A percentile compares a stretch with the other conserved stretches of the same genome.
phyloP scores from a whole-genome alignment of 2,888 invertebrate genomes.

The Synergus laeviventris region DNA sequence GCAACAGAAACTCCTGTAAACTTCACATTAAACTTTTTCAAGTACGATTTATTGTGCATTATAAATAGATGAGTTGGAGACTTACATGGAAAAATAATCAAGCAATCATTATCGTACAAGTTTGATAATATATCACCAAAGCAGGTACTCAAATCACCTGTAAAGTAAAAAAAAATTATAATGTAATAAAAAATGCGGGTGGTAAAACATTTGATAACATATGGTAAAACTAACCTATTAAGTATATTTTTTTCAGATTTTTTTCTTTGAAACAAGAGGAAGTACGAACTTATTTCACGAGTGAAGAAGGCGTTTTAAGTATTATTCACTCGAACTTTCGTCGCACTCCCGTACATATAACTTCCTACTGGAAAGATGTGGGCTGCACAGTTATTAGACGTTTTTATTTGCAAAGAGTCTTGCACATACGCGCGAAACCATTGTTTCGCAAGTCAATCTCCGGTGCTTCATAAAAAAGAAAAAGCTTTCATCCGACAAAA shows the following conservation, averaged over 20 bases:
- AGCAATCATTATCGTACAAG: not conserved
- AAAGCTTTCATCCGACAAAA: not conserved
- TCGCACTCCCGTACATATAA: slow-evolving; percentile 43
- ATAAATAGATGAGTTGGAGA: not conserved
- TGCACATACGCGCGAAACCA: slow-evolving; percentile 21
- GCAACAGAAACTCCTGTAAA: slow-evolving; percentile 39
- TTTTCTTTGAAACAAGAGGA: slow-evolving; percentile 18
- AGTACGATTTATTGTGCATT: slow-evolving; percentile 11
- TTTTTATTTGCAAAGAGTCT: slow-evolving; percentile 45
- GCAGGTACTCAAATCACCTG: too few relatives aligned
- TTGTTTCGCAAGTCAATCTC: slow-evolving; percentile 43
- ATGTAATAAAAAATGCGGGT: too few relatives aligned
- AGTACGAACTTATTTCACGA: slow-evolving; percentile 20
- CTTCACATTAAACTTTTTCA: slow-evolving; percentile 31
- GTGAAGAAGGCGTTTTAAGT: slow-evolving; percentile 33
- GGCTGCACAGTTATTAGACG: slow-evolving; percentile 47
- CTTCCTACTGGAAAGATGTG: slow-evolving; percentile 47
- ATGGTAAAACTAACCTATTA: too few relatives aligned
- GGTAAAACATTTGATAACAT: too few relatives aligned
- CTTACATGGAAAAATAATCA: not conserved
- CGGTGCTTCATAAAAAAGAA: slow-evolving; percentile 31
- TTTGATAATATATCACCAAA: not conserved
- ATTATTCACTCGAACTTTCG: slow-evolving; percentile 48
- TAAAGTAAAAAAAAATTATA: too few relatives aligned
- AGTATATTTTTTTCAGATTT: not conserved